Conservation (phyloP, 1,140 invertebrate genomes). For the Solen grandis region DNA sequence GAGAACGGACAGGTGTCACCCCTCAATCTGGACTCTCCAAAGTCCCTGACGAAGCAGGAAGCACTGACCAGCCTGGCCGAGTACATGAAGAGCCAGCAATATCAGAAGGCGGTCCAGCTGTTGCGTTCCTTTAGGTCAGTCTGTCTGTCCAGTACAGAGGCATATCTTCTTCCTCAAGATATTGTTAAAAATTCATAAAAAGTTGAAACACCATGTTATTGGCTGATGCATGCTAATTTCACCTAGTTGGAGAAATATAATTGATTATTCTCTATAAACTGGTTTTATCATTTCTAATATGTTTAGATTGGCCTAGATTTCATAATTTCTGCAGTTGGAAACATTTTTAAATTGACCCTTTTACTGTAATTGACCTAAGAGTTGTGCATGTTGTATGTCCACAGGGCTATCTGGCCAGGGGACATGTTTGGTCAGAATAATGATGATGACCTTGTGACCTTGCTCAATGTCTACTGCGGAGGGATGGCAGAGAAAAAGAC, state of each 20-base stretch:
- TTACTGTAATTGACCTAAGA: too few species aligned
- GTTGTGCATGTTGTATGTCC: too few species aligned
- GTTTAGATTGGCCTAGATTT: too few species aligned
- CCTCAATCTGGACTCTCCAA: conserved; percentile 80
- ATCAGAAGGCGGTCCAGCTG: conserved; percentile 85
- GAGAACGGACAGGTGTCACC: conserved; percentile 80
- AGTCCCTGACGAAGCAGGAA: conserved; percentile 82
- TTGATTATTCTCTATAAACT: too few species aligned
- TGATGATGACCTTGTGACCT: conserved; percentile 85
- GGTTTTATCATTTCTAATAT: too few species aligned
- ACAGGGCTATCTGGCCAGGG: conserved; percentile 84
- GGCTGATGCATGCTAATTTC: neutral
- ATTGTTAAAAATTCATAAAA: neutral
- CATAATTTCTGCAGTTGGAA: too few species aligned
- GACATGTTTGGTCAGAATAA: conserved; percentile 82
- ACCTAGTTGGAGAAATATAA: neutral
- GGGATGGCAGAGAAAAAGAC: conserved; percentile 86
- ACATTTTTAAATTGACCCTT: too few species aligned
- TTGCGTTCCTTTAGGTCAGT: conserved; percentile 82
- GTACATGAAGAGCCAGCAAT: conserved; percentile 85
- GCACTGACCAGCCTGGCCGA: conserved; percentile 84
- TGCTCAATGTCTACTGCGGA: conserved; percentile 87
- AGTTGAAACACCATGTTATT: too few species aligned
- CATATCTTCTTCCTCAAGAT: neutral
- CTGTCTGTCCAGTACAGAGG: neutral